Evolutionary conservation across 2,113 vertebrate genomes (phyloP), one percentile per base, ranked within the genome.

Genomic region (Pandion haliaetus): DNA sequence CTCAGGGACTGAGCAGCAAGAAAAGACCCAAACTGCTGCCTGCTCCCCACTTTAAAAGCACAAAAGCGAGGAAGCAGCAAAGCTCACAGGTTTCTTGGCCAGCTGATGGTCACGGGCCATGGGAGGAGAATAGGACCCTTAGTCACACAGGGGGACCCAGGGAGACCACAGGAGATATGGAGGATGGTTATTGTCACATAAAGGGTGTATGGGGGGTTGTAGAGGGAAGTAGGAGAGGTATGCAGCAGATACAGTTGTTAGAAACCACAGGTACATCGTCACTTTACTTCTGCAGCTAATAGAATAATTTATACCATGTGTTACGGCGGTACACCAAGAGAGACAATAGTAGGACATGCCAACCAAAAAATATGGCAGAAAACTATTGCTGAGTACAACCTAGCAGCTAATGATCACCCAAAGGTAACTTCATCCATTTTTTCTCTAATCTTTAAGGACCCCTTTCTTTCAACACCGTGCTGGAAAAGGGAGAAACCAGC

Each of bases 401-500:
- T 8, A 84, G 77, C 63, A 77, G 63, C 3, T 65, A 55, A n/a
- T 42, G 38, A 34, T 15, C 36, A 80, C 34, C 36, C 57, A 49
- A 25, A 36, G 66, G 19, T 95, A 58, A 81, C 44, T 28, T 54
- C 52, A 69, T 25, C 70, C 79, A 17, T 70, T 71, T 96, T 38
- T 95, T 93, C 69, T 95, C 66, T 31, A 18, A 86, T 63, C 59
- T 87, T 96, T 10, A 45, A 98, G 98, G 95, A 47, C 80, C 97
- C 31, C 78, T 97, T 65, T 95, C 96, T 45, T 95, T 96, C 94
- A 93, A 94, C 73, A 62, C 93, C 5, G 26, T 93, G 62, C 65
- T 90, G 14, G 97, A 96, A 44, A 63, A 78, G 10, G 79, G 89
- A 85, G 98, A 97, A 86, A 88, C 54, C 92, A 99, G 98, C 95